Evolutionary conservation across 2,888 invertebrate genomes (phyloP).

Genomic region (Branchinecta sandiegonensis): DNA sequence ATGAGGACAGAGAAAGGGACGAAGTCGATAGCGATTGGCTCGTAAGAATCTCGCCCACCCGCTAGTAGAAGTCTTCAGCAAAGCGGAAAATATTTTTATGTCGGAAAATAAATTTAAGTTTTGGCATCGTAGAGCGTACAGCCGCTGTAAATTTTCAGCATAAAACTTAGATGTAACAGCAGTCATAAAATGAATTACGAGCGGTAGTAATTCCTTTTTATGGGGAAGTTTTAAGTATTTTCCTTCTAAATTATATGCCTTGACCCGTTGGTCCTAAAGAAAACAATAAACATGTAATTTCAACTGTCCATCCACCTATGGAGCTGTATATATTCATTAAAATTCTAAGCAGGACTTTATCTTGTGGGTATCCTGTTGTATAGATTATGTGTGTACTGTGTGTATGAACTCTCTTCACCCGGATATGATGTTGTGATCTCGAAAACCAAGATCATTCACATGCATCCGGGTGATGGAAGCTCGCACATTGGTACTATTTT

Average conservation of each 20-base stretch:
- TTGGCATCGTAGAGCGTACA: slow-evolving; percentile 15
- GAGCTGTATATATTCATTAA: too few species aligned
- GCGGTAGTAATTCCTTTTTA: slow-evolving; percentile 12
- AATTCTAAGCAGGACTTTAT: too few species aligned
- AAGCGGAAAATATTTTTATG: slow-evolving; percentile 13
- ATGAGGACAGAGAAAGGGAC: background rate
- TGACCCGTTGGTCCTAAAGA: background rate
- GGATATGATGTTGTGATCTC: too few species aligned
- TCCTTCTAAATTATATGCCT: slow-evolving; percentile 15
- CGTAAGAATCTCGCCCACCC: background rate
- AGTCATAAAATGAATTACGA: slow-evolving; percentile 14
- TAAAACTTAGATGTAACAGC: slow-evolving; percentile 15
- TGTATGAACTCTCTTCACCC: too few species aligned
- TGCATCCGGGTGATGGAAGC: too few species aligned
- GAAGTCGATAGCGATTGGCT: background rate
- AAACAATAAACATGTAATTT: too few species aligned
- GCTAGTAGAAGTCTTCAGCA: background rate
- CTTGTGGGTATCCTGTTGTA: too few species aligned
- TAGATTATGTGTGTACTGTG: too few species aligned
- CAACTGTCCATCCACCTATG: too few species aligned
- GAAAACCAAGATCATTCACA: too few species aligned
- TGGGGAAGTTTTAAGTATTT: background rate
- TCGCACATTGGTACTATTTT: too few species aligned
- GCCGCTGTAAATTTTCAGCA: slow-evolving; percentile 12
- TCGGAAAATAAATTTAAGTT: slow-evolving; percentile 10